Percentiles rank a stretch among this genome's conserved stretches.
These are phyloP conservation scores for Anolis sagrei DNA, from an alignment of 2,113 vertebrate genomes.

Conservation along the genomic window DNA sequence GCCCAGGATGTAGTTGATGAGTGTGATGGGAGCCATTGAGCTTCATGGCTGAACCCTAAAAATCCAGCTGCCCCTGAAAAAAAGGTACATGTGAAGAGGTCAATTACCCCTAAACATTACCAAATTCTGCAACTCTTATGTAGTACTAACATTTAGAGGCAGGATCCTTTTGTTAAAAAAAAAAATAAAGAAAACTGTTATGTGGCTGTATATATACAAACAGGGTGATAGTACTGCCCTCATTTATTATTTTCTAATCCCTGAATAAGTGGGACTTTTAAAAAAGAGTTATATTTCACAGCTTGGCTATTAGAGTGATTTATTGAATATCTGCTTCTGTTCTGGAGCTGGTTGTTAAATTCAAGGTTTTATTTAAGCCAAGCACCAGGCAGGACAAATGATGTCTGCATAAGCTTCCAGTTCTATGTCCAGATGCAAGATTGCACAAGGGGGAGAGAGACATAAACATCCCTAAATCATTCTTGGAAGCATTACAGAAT, in stretches of 20 bases:
- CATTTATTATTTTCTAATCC: constrained; percentile 11
- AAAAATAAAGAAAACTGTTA: not conserved
- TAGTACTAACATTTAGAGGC: not conserved
- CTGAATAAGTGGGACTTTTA: constrained; percentile 1
- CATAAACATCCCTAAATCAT: constrained; percentile 9
- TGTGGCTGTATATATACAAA: constrained; percentile 2
- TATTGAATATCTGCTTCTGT: constrained; percentile 42
- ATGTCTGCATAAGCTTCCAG: constrained; percentile 2
- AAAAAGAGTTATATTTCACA: not conserved
- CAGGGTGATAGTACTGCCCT: not conserved
- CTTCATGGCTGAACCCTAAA: too few species aligned
- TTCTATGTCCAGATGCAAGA: constrained; percentile 21
- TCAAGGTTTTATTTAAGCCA: constrained; percentile 15
- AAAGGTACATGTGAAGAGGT: too few species aligned
- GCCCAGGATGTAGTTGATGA: too few species aligned
- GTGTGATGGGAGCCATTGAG: too few species aligned
- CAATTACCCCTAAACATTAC: not conserved
- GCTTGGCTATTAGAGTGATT: constrained; percentile 29
- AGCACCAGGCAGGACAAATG: constrained; percentile 23
- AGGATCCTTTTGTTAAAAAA: not conserved
- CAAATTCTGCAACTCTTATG: not conserved
- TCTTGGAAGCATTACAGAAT: constrained; percentile 20
- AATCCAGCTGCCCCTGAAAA: too few species aligned
- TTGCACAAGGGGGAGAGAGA: not conserved
- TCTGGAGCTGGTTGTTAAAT: constrained; percentile 30